These are phyloP conservation scores for Isichthys henryi DNA, from an alignment of 2,113 vertebrate species.

Conservation along the genomic window DNA sequence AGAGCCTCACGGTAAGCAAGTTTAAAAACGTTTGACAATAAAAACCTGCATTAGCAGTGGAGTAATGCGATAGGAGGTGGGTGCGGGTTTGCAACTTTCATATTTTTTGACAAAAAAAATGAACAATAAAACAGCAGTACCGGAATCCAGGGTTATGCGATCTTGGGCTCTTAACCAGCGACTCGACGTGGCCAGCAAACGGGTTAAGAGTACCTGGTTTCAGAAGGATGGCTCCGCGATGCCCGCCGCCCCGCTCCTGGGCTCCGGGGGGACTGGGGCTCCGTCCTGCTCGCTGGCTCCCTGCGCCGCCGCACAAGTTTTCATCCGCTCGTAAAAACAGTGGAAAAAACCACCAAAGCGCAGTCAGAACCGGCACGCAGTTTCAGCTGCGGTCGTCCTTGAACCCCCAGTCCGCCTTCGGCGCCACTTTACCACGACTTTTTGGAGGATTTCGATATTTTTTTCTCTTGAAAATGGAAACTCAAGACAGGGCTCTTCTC, in stretches of 20 bases:
- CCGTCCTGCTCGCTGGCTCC: constrained; percentile 18
- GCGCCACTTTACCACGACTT: constrained; percentile 48
- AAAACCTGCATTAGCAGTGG: background rate
- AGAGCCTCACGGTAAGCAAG: background rate
- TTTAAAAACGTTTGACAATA: background rate
- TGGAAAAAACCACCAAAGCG: constrained; percentile 14
- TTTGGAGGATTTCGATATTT: constrained; percentile 21
- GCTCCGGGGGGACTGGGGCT: constrained; percentile 12
- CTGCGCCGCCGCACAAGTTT: constrained; percentile 24
- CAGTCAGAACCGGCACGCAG: background rate
- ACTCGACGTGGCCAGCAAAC: background rate
- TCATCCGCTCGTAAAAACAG: constrained; percentile 21
- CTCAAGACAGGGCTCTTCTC: constrained; percentile 36
- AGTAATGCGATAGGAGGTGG: background rate
- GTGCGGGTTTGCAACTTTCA: background rate
- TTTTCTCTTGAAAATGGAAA: constrained; percentile 27
- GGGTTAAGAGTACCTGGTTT: constrained; percentile 1
- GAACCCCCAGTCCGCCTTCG: constrained; percentile 16
- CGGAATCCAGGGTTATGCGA: background rate
- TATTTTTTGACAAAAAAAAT: background rate
- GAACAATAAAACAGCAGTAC: background rate
- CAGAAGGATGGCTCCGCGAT: constrained; percentile 5
- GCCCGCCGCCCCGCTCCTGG: background rate
- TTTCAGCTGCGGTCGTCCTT: background rate
- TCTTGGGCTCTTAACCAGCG: background rate